phyloP scores from a whole-genome alignment of 2,113 vertebrate genomes.

The Polypterus senegalus region DNA sequence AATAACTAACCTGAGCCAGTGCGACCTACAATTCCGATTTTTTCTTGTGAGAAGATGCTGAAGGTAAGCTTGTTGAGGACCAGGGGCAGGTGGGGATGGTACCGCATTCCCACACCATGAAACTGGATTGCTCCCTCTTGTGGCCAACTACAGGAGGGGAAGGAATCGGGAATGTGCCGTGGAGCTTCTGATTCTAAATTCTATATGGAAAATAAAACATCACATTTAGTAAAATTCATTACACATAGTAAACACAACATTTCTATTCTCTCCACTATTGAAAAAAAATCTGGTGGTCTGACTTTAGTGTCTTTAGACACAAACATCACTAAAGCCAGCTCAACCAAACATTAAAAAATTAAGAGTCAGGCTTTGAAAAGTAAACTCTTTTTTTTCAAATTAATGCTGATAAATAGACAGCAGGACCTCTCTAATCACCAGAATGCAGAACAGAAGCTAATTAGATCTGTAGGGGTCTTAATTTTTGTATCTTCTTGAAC shows the following conservation, averaged over 20 bases:
- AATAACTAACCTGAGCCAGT: conserved; percentile 54
- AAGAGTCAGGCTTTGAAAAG: too few relatives aligned
- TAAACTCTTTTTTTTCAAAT: too few relatives aligned
- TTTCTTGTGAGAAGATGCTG: conserved; percentile 49
- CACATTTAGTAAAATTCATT: not conserved
- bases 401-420: too few relatives aligned
- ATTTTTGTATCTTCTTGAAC: too few relatives aligned
- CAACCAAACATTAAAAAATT: too few relatives aligned
- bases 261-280: too few relatives aligned
- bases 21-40: conserved; percentile 59
- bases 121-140: conserved; percentile 48
- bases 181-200: conserved; percentile 49
- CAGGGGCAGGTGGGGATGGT: conserved; percentile 48
- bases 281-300: too few relatives aligned
- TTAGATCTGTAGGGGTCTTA: too few relatives aligned
- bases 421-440: too few relatives aligned
- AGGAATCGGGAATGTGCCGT: conserved; percentile 21
- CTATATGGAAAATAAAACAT: conserved; percentile 25
- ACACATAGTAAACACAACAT: not conserved
- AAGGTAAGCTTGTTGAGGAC: conserved; percentile 58
- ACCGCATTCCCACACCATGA: conserved; percentile 57
- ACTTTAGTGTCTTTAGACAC: too few relatives aligned
- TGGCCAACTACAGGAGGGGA: conserved; percentile 49
- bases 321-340: too few relatives aligned
- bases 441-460: too few relatives aligned